A percentile compares a stretch with the other conserved stretches of the same genome.
phyloP scores from a whole-genome alignment of 1,140 invertebrate species.

The Lepidurus packardi region DNA sequence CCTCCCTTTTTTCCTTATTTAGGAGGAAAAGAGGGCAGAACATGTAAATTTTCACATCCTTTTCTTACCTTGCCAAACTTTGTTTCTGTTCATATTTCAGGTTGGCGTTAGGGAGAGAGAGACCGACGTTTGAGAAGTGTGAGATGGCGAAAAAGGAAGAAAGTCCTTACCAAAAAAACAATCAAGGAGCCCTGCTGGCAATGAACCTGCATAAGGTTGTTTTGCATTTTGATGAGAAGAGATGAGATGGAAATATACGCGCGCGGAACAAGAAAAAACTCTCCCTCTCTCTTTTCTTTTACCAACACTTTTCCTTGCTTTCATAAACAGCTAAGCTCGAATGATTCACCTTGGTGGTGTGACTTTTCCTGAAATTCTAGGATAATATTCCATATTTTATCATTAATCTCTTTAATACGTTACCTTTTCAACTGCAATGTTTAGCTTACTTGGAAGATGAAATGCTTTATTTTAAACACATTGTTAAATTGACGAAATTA shows the following conservation, averaged over 20 bases:
- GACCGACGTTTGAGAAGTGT: background rate
- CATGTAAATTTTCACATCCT: background rate
- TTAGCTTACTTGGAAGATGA: no score
- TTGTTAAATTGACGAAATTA: no score
- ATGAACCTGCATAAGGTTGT: conserved; percentile 15
- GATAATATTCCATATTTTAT: no score
- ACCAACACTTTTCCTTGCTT: background rate
- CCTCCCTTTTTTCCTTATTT: background rate
- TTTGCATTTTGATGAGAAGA: conserved; percentile 22
- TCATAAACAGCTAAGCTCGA: no score
- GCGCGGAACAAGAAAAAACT: background rate
- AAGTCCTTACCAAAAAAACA: conserved; percentile 8
- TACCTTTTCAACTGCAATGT: no score
- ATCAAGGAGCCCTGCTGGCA: conserved; percentile 20
- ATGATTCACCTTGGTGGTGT: no score
- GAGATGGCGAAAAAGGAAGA: background rate
- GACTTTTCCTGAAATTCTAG: no score
- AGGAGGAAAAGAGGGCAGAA: background rate
- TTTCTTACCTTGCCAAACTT: background rate
- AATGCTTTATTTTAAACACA: no score
- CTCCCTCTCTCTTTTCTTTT: background rate
- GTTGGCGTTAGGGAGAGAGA: background rate
- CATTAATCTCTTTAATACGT: no score
- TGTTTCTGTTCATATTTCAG: background rate
- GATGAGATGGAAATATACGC: background rate